These are phyloP conservation scores for Diabrotica virgifera DNA, from an alignment of 1,140 invertebrate genomes.

Conservation along the genomic window DNA sequence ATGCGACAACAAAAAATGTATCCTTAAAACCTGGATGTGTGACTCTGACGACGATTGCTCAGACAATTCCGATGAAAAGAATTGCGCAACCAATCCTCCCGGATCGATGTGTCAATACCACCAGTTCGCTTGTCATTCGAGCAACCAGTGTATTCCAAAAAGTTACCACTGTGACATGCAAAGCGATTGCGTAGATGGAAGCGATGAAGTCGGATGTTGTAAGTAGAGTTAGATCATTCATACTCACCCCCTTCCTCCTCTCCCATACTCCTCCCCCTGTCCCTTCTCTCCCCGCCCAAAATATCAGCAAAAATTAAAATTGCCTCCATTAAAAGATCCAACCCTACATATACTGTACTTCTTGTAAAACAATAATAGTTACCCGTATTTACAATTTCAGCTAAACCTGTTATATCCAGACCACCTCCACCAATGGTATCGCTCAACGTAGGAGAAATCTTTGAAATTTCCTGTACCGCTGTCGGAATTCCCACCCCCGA, in stretches of 20 bases:
- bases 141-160: constrained; percentile 87
- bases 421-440: constrained; percentile 68
- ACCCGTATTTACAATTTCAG: constrained; percentile 15
- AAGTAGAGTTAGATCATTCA: constrained; percentile 26
- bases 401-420: constrained; percentile 53
- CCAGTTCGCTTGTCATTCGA: constrained; percentile 78
- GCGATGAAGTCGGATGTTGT: constrained; percentile 86
- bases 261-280: background rate
- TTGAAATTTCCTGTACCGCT: constrained; percentile 81
- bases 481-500: constrained; percentile 86
- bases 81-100: constrained; percentile 57
- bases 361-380: too few relatives aligned
- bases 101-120: constrained; percentile 71
- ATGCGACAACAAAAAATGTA: constrained; percentile 84
- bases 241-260: background rate
- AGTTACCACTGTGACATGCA: constrained; percentile 91
- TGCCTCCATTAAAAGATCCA: too few relatives aligned
- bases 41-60: constrained; percentile 88
- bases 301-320: too few relatives aligned
- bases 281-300: too few relatives aligned
- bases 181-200: constrained; percentile 82
- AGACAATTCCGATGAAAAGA: constrained; percentile 80
- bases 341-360: too few relatives aligned
- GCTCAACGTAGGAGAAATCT: constrained; percentile 66
- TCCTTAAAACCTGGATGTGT: constrained; percentile 90